Evolutionary conservation across 2,888 invertebrate genomes (phyloP), one percentile per base, ranked within the genome.

Genomic region (Stenodera caucasica): DNA sequence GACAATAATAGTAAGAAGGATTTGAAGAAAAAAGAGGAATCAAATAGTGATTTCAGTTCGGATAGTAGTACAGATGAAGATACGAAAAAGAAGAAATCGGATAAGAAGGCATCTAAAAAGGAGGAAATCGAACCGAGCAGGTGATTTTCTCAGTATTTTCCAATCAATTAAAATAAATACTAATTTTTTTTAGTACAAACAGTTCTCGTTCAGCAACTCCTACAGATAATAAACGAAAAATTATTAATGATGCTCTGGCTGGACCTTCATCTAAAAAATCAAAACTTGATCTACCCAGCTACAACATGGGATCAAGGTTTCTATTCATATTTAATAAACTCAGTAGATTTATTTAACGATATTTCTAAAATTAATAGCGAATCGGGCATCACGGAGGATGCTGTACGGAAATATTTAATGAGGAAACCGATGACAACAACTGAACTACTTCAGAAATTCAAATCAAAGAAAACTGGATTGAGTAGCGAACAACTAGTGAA

Each of bases 371-470:
- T 52, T 66, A 58, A 52, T 77, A 92, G 91, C 76, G 92, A 93
- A 71, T 92, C 91, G 76, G 94, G 94, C 54, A 94, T 96, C 35
- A 94, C 94, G 0, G 97, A 98, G 78, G 97, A 97, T 73, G 92
- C 95, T 0, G 96, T 99, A 6, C 85, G 97, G 2, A 88, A 97
- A 14, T 98, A 99, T 81, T 83, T 99, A 32, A 91, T 93, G 80
- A 87, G 98, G 9, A 98, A 98, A 76, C 99, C 98, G 0, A 96
- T 98, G 92, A 98, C 98, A 0, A 94, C 98, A 0, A 98, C 95
- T 0, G 98, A 98, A 77, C 83, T 98, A 32, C 82, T 98, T 49
- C 94, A 95, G 67, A 98, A 98, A 82, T 96, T 98, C 83, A 96
- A 95, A 78, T 92, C 92, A 37, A 96, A 96, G 81, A 93, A 95